Percentiles rank a stretch among this genome's conserved stretches.
Conservation (phyloP, 2,888 invertebrate species). For the Anthophora plumipes region DNA sequence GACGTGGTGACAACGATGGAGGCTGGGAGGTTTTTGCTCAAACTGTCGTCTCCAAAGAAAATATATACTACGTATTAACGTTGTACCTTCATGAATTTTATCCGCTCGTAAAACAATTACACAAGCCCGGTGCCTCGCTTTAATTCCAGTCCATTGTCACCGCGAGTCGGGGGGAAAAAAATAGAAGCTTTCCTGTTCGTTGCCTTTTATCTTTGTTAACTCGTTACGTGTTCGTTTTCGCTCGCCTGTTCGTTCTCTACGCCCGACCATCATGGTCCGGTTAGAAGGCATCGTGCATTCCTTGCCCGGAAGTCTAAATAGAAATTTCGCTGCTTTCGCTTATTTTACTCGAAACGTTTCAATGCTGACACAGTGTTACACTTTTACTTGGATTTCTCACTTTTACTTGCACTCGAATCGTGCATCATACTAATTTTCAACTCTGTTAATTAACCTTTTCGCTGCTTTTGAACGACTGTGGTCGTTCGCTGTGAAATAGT, state of each 20-base stretch:
- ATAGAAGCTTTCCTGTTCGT: conserved; percentile 61
- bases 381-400: background rate
- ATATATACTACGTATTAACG: conserved; percentile 40
- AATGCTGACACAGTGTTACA: background rate
- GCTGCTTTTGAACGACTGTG: too few species aligned
- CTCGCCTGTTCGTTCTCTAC: conserved; percentile 14
- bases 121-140: conserved; percentile 63
- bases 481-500: too few species aligned
- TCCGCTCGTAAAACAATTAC: conserved; percentile 74
- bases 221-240: conserved; percentile 47
- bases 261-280: conserved; percentile 9
- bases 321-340: conserved; percentile 2
- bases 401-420: too few species aligned
- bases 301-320: conserved; percentile 28
- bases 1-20: conserved; percentile 13
- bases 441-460: too few species aligned
- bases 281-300: conserved; percentile 13
- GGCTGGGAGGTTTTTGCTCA: conserved; percentile 28
- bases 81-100: conserved; percentile 67
- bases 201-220: conserved; percentile 69
- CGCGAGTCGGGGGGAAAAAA: conserved; percentile 62
- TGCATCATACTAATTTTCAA: too few species aligned
- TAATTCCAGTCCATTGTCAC: conserved; percentile 72
- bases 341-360: conserved; percentile 34
- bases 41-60: conserved; percentile 60